These are phyloP conservation scores for Anticlea derivata DNA, from an alignment of 2,888 invertebrate species.

Conservation along the genomic window DNA sequence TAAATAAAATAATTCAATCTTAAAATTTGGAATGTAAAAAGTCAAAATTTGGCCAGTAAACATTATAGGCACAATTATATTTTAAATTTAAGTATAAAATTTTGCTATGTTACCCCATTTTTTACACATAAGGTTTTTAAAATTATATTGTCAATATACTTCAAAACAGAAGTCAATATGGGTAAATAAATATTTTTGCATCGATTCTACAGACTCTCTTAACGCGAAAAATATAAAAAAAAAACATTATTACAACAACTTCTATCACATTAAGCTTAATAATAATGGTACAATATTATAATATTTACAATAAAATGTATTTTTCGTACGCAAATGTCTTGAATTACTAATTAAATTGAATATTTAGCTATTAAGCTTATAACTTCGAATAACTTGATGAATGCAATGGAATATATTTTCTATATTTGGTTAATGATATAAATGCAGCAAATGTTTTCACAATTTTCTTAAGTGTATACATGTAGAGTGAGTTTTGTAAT, in stretches of 20 bases:
- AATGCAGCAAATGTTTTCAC: too few relatives aligned
- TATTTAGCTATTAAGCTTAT: conserved; percentile 16
- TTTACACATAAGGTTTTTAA: conserved; percentile 30
- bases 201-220: conserved; percentile 8
- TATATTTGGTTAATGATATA: too few relatives aligned
- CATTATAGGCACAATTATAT: conserved; percentile 12
- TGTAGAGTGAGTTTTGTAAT: too few relatives aligned
- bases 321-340: neutral
- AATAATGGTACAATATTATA: conserved; percentile 7
- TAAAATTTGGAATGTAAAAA: conserved; percentile 22
- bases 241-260: conserved; percentile 20
- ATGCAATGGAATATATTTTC: too few relatives aligned
- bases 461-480: too few relatives aligned
- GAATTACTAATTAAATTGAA: neutral
- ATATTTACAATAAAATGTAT: conserved; percentile 19
- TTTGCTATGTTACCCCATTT: conserved; percentile 23
- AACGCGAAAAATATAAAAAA: conserved; percentile 11
- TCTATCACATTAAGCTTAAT: conserved; percentile 27
- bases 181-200: conserved; percentile 20
- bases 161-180: conserved; percentile 33
- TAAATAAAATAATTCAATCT: neutral
- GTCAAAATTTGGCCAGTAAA: conserved; percentile 10
- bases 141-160: conserved; percentile 51
- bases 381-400: conserved; percentile 2
- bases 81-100: conserved; percentile 15